Conservation (phyloP, 2,888 invertebrate species). For the Nomada fabriciana region DNA sequence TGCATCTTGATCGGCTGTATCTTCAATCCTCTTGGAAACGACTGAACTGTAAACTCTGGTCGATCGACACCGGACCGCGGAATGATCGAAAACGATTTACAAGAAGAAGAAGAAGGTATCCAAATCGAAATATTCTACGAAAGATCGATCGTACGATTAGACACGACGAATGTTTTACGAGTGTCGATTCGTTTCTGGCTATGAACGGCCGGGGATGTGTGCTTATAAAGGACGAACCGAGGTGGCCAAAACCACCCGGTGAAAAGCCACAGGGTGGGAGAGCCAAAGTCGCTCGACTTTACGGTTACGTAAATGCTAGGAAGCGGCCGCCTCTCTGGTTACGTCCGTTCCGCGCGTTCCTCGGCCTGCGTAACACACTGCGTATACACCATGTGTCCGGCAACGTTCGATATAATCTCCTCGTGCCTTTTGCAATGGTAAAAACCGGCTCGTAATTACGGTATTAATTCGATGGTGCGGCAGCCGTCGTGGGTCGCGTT, state of each 20-base stretch:
- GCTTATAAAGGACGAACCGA: conserved; percentile 82
- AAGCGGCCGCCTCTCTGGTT: conserved; percentile 75
- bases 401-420: conserved; percentile 2
- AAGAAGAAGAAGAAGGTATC: not conserved
- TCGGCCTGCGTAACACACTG: conserved; percentile 56
- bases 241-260: conserved; percentile 80
- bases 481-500: not conserved
- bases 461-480: not conserved
- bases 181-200: conserved; percentile 80
- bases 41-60: not conserved
- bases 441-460: conserved; percentile 9
- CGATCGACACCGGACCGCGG: not conserved
- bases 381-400: conserved; percentile 33
- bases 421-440: not conserved
- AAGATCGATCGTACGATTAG: not conserved
- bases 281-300: conserved; percentile 64
- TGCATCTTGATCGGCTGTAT: conserved; percentile 73
- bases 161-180: conserved; percentile 69
- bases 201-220: conserved; percentile 77
- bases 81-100: not conserved
- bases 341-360: conserved; percentile 66
- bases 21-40: conserved; percentile 12
- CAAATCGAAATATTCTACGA: not conserved
- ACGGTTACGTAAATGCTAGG: conserved; percentile 80
- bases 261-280: conserved; percentile 75